These are phyloP conservation scores for Poecile montanus DNA, from an alignment of 2,797 vertebrate genomes.

Conservation along the genomic window DNA sequence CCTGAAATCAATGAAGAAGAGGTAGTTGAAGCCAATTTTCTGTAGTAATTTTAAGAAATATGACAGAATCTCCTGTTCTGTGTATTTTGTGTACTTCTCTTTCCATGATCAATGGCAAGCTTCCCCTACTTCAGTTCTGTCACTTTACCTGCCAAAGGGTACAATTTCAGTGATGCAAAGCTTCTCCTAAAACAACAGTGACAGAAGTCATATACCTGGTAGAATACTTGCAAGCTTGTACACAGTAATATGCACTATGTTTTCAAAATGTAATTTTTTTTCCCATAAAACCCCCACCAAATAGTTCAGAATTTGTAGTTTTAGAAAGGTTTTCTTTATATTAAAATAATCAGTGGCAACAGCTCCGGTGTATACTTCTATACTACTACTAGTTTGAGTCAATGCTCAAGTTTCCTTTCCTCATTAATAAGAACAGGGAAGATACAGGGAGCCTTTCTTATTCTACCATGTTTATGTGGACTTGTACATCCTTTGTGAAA, in stretches of 20 bases:
- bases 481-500: not conserved
- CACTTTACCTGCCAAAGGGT: not conserved
- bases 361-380: not conserved
- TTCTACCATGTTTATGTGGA: not conserved
- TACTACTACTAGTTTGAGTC: not conserved
- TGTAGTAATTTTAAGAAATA: not conserved
- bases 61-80: not conserved
- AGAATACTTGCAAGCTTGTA: not conserved
- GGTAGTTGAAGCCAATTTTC: not conserved
- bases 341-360: not conserved
- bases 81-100: not conserved
- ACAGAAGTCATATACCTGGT: not conserved
- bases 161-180: not conserved
- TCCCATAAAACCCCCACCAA: fast-evolving
- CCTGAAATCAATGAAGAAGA: not conserved
- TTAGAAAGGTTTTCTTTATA: not conserved
- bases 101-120: not conserved
- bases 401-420: not conserved
- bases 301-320: not conserved
- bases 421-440: not conserved
- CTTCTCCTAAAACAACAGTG: not conserved
- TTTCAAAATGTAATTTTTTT: not conserved
- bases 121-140: not conserved
- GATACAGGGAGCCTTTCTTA: not conserved
- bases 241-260: not conserved